These are phyloP conservation scores for Lagodon rhomboides DNA, from an alignment of 2,797 vertebrate genomes.

Conservation along the genomic window DNA sequence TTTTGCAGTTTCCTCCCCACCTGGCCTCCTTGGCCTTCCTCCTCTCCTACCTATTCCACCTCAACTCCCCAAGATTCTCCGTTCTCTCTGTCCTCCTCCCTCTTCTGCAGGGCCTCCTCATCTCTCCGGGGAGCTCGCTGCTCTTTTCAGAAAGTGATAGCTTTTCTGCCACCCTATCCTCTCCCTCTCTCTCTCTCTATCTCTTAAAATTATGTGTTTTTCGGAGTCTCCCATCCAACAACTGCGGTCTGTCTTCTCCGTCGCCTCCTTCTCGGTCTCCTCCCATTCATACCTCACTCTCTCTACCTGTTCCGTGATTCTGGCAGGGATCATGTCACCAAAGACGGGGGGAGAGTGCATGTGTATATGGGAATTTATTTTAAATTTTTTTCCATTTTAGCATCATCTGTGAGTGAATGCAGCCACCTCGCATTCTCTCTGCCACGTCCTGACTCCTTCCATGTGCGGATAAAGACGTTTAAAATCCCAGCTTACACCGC, in stretches of 20 bases:
- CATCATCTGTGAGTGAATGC: neutral
- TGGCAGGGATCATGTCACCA: too few relatives aligned
- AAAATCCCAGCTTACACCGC: conserved; percentile 12
- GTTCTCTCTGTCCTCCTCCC: conserved; percentile 66
- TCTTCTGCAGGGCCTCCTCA: conserved; percentile 69
- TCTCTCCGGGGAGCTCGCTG: conserved; percentile 78
- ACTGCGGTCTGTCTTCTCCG: neutral
- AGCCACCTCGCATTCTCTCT: neutral
- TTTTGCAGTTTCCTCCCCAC: neutral
- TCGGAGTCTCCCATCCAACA: conserved; percentile 2
- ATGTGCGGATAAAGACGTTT: neutral
- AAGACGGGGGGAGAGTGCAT: neutral
- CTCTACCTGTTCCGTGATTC: neutral
- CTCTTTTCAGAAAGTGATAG: conserved; percentile 82
- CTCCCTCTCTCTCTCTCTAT: conserved; percentile 1
- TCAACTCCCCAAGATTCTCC: neutral
- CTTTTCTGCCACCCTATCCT: conserved; percentile 52
- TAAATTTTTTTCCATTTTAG: too few relatives aligned
- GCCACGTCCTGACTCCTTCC: neutral
- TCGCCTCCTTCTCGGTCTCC: neutral
- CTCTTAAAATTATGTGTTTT: conserved; percentile 16
- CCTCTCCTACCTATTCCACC: neutral
- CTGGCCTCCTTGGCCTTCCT: neutral
- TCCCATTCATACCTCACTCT: neutral
- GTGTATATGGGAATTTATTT: neutral